Conservation (phyloP, 2,888 invertebrate genomes). For the Torymus tubicola region DNA sequence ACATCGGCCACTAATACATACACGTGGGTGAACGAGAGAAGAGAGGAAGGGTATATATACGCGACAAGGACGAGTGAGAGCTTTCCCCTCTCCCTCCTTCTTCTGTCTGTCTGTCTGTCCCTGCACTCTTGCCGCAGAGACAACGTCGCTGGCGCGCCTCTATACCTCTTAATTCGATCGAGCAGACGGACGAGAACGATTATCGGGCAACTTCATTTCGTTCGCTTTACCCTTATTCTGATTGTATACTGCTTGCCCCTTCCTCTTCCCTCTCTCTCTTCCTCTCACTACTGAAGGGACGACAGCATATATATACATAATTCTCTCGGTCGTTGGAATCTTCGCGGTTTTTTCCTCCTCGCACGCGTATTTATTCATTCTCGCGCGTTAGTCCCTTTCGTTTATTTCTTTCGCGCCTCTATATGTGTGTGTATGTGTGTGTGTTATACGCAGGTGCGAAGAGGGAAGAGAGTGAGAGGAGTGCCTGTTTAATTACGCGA, state of each 20-base stretch:
- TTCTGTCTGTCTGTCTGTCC: conserved; percentile 6
- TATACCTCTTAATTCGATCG: conserved; percentile 66
- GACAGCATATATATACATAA: conserved; percentile 44
- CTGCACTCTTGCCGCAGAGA: conserved; percentile 36
- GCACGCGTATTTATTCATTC: conserved; percentile 44
- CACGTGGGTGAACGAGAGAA: conserved; percentile 59
- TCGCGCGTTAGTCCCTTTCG: neutral
- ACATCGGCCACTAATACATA: conserved; percentile 57
- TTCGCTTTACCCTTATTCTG: conserved; percentile 43
- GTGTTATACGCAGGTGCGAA: conserved; percentile 15
- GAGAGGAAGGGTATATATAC: neutral
- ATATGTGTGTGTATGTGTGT: neutral
- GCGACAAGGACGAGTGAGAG: neutral
- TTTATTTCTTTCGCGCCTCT: conserved; percentile 14
- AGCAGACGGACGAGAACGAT: conserved; percentile 23
- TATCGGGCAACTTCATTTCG: conserved; percentile 50
- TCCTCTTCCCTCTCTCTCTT: neutral
- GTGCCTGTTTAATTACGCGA: conserved; percentile 60
- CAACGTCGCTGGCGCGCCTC: neutral
- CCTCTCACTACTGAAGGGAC: neutral
- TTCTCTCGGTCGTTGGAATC: conserved; percentile 33
- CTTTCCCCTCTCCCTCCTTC: neutral
- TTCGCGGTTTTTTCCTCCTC: conserved; percentile 37
- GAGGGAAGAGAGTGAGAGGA: conserved; percentile 19
- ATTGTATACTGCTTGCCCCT: conserved; percentile 10